Evolutionary conservation across 2,888 invertebrate genomes (phyloP).

Genomic region (Aelia acuminata): DNA sequence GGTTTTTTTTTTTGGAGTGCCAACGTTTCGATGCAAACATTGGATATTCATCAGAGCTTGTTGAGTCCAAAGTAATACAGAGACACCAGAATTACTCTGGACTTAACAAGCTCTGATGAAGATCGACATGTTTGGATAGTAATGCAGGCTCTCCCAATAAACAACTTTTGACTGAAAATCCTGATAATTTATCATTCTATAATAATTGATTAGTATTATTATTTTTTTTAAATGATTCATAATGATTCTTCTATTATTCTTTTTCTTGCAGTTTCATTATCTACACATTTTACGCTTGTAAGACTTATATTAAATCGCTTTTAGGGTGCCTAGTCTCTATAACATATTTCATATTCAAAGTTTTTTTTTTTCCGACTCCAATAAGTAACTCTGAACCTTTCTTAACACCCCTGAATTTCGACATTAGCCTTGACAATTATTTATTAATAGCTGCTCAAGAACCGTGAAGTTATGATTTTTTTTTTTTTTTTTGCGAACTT

Average conservation of each 20-base stretch:
- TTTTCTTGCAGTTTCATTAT: not conserved
- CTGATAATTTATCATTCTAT: too few species aligned
- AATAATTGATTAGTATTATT: too few species aligned
- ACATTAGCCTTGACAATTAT: conserved; percentile 4
- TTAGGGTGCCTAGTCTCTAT: not conserved
- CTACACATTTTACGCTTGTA: not conserved
- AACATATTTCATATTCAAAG: not conserved
- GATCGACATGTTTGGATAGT: too few species aligned
- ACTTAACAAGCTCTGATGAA: too few species aligned
- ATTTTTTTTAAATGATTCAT: too few species aligned
- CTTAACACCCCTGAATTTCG: not conserved
- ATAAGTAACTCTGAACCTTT: not conserved
- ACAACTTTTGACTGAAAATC: too few species aligned
- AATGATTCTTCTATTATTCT: not conserved
- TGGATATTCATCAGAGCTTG: too few species aligned
- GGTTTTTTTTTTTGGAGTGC: too few species aligned
- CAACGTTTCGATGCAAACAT: too few species aligned
- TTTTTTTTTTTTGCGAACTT: not conserved
- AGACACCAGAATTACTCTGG: too few species aligned
- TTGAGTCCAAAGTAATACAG: too few species aligned
- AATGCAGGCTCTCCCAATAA: too few species aligned
- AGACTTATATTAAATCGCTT: not conserved
- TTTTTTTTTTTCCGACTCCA: not conserved
- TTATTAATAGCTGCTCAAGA: not conserved
- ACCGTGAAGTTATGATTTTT: not conserved